Conservation (phyloP, 2,888 invertebrate species). For the Hermaeophaga mercurialis region DNA sequence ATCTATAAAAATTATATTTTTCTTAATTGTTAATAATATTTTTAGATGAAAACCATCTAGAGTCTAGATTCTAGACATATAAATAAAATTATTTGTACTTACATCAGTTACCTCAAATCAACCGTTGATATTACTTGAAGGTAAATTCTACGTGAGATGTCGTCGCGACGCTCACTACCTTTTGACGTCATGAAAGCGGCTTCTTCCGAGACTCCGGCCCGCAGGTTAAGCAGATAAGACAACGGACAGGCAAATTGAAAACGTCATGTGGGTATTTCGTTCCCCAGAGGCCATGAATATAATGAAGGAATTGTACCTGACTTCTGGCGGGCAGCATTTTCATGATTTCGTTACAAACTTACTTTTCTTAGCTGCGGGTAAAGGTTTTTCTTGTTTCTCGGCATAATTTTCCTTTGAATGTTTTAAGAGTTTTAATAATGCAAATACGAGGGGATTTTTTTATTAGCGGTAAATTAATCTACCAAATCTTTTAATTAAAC, state of each 20-base stretch:
- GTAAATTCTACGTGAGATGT: too few relatives aligned
- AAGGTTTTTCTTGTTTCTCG: background rate
- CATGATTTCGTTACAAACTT: slow-evolving; percentile 1
- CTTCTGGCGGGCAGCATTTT: slow-evolving; percentile 16
- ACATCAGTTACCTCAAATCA: too few relatives aligned
- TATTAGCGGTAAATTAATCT: too few relatives aligned
- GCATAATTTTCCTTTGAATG: background rate
- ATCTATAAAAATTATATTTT: too few relatives aligned
- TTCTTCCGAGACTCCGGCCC: slow-evolving; percentile 4
- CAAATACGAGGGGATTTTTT: too few relatives aligned
- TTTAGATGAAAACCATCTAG: too few relatives aligned
- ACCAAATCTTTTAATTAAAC: too few relatives aligned
- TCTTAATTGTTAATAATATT: too few relatives aligned
- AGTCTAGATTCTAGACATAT: too few relatives aligned
- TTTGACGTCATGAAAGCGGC: background rate
- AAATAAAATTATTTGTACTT: too few relatives aligned
- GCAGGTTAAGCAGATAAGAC: slow-evolving; percentile 35
- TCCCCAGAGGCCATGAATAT: slow-evolving; percentile 30
- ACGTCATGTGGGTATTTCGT: slow-evolving; percentile 36
- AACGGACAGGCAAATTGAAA: slow-evolving; percentile 33
- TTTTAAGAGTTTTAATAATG: background rate
- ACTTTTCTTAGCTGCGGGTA: background rate
- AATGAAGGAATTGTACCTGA: slow-evolving; percentile 32
- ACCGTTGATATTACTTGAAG: too few relatives aligned
- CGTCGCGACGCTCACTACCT: background rate